Evolutionary conservation across 2,113 vertebrate genomes (phyloP).

Genomic region (Paramormyrops kingsleyae): DNA sequence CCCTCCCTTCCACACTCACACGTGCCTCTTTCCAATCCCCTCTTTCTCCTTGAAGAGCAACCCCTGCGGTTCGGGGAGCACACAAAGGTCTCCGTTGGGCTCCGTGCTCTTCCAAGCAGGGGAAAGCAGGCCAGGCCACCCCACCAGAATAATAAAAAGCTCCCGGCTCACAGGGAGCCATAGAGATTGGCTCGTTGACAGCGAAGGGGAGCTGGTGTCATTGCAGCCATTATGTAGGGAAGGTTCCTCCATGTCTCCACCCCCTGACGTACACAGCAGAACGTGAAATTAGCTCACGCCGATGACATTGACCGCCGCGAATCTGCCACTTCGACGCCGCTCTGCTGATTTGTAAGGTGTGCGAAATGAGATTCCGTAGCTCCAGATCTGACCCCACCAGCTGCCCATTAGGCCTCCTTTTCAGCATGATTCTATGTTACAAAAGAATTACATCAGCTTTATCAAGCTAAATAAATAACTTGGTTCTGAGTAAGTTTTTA

Average conservation of each 20-base stretch:
- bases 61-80: background rate
- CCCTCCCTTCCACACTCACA: background rate
- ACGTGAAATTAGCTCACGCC: background rate
- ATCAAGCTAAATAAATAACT: background rate
- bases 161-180: background rate
- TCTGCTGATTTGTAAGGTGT: background rate
- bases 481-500: background rate
- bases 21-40: background rate
- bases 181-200: background rate
- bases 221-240: background rate
- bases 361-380: background rate
- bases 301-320: background rate
- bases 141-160: background rate
- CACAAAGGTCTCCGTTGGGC: background rate
- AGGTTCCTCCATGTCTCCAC: background rate
- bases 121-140: background rate
- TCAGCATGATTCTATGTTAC: background rate
- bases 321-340: background rate
- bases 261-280: background rate
- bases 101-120: background rate
- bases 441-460: conserved; percentile 1
- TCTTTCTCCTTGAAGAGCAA: conserved; percentile 2
- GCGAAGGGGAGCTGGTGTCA: background rate
- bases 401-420: background rate
- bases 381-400: background rate